Evolutionary conservation across 2,888 invertebrate species (phyloP).

Genomic region (Cristatella mucedo): DNA sequence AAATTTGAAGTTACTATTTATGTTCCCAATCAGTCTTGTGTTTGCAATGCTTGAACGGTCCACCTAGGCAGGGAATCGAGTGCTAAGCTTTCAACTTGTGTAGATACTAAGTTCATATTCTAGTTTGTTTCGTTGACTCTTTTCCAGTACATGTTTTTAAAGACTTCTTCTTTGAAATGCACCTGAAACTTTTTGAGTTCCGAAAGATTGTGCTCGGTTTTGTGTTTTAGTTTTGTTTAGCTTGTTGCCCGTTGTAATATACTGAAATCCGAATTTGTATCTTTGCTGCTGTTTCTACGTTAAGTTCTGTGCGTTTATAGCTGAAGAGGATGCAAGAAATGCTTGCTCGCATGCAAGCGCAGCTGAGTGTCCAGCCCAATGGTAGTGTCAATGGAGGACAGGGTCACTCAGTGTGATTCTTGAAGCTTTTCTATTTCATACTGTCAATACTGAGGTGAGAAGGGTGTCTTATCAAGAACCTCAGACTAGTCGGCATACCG

Average conservation of each 20-base stretch:
- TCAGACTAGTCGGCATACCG: too few relatives aligned
- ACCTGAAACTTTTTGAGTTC: background rate
- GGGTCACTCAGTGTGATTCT: slow-evolving; percentile 3
- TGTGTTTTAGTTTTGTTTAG: background rate
- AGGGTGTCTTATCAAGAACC: too few relatives aligned
- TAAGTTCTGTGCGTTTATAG: slow-evolving; percentile 40
- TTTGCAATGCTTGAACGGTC: too few relatives aligned
- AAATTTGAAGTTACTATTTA: too few relatives aligned
- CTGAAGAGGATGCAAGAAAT: slow-evolving; percentile 93
- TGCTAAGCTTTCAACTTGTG: too few relatives aligned
- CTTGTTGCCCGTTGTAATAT: background rate
- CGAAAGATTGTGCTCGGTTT: background rate
- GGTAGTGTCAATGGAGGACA: slow-evolving; percentile 2
- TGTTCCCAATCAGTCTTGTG: too few relatives aligned
- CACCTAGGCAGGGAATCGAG: too few relatives aligned
- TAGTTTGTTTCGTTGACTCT: too few relatives aligned
- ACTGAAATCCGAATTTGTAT: background rate
- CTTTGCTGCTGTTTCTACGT: background rate
- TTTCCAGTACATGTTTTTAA: too few relatives aligned
- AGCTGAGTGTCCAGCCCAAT: slow-evolving; percentile 47
- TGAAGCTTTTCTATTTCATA: too few relatives aligned
- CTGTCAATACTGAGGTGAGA: too few relatives aligned
- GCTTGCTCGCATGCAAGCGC: slow-evolving; percentile 89
- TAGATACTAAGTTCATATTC: too few relatives aligned
- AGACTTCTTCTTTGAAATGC: background rate